Conservation (phyloP, 2,888 invertebrate species). For the Invenusta paracnida region DNA sequence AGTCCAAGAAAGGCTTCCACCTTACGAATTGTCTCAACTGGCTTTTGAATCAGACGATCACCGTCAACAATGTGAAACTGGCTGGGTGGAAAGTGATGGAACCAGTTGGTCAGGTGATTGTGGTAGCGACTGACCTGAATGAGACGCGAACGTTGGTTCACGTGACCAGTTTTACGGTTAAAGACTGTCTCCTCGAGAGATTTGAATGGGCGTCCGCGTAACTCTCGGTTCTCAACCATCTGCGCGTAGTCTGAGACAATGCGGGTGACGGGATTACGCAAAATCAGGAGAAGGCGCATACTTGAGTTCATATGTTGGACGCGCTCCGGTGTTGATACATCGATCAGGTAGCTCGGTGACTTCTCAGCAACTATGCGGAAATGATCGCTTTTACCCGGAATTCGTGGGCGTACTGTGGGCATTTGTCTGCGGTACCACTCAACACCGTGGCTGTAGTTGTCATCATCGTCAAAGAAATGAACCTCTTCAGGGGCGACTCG, state of each 20-base stretch:
- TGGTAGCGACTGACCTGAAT: conserved; percentile 75
- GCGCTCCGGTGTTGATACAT: conserved; percentile 85
- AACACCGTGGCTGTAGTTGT: conserved; percentile 79
- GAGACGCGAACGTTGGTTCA: background rate
- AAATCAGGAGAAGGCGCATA: conserved; percentile 72
- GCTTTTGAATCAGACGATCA: conserved; percentile 54
- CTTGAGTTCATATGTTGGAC: conserved; percentile 63
- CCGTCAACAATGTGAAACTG: conserved; percentile 85
- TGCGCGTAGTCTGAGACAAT: conserved; percentile 95
- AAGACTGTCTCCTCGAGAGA: background rate
- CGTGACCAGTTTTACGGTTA: background rate
- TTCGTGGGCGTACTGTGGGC: conserved; percentile 70
- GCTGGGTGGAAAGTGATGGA: conserved; percentile 81
- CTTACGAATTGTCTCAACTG: conserved; percentile 53
- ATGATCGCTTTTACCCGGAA: too few species aligned
- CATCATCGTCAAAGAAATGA: conserved; percentile 83
- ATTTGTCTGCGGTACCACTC: conserved; percentile 85
- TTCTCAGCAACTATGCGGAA: conserved; percentile 93
- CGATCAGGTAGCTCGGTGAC: conserved; percentile 94
- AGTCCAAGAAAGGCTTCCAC: conserved; percentile 57
- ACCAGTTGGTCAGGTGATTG: conserved; percentile 81
- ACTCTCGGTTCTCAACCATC: conserved; percentile 66
- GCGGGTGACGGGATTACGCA: conserved; percentile 88
- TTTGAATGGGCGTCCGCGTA: background rate
- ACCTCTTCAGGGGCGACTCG: conserved; percentile 88